A percentile compares a stretch with the other conserved stretches of the same genome.
These are phyloP conservation scores for Linurgus olivaceus DNA, from an alignment of 2,797 vertebrate genomes.

Conservation along the genomic window DNA sequence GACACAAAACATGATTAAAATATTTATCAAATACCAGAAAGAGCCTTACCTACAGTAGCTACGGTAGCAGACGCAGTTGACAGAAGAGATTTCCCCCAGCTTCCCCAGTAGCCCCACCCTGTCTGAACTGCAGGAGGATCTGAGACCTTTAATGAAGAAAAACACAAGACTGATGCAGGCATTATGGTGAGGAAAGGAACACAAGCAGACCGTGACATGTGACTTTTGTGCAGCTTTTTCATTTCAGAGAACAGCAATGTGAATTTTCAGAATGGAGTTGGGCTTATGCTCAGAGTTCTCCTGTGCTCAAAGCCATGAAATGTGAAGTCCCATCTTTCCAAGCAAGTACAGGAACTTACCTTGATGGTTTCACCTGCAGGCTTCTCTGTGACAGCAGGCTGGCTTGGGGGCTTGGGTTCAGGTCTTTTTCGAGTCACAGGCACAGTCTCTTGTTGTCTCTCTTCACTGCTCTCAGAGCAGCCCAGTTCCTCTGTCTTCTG, in stretches of 20 bases:
- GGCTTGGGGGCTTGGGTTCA: slow-evolving; percentile 71
- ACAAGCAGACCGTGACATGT: neutral
- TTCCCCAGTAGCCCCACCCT: slow-evolving; percentile 95
- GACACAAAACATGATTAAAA: neutral
- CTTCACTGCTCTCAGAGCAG: neutral
- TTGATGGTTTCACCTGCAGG: slow-evolving; percentile 50
- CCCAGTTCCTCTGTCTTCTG: slow-evolving; percentile 4
- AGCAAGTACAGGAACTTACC: neutral
- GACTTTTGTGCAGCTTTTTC: neutral
- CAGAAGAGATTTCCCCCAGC: slow-evolving; percentile 93
- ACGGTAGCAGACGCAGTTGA: slow-evolving; percentile 93
- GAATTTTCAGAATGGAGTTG: neutral
- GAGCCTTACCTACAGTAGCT: slow-evolving; percentile 89
- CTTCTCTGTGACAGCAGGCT: slow-evolving; percentile 31
- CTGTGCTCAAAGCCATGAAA: neutral
- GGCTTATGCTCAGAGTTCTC: neutral
- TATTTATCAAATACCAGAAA: neutral
- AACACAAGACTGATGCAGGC: neutral
- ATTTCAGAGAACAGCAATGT: neutral
- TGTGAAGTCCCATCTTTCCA: neutral
- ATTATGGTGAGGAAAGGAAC: neutral
- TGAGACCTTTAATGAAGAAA: slow-evolving; percentile 66
- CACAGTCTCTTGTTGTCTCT: slow-evolving; percentile 65
- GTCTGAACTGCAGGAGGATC: slow-evolving; percentile 77
- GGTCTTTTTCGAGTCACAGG: slow-evolving; percentile 86